A percentile compares a stretch with the other conserved stretches of the same genome.
Evolutionary conservation across 64 coral and sea anemone genomes (phyloP).

Genomic region (Catalaphyllia jardinei): DNA sequence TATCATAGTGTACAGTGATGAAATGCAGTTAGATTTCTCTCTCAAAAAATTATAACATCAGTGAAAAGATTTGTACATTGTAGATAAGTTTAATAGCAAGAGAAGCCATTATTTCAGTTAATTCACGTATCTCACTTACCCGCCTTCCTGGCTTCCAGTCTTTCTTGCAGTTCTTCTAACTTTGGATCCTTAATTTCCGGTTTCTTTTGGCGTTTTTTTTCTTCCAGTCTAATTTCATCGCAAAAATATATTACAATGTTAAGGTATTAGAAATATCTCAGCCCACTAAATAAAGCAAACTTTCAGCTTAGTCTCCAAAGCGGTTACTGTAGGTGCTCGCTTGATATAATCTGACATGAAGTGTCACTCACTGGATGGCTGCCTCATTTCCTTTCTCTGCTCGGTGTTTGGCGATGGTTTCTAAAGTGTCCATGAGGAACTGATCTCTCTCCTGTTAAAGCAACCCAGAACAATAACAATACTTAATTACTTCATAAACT

Average conservation of each 20-base stretch:
- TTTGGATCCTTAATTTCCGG: slow-evolving; percentile 73
- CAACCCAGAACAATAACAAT: neutral
- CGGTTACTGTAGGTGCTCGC: too few relatives aligned
- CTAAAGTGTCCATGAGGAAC: slow-evolving; percentile 89
- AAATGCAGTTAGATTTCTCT: too few relatives aligned
- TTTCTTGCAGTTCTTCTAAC: slow-evolving; percentile 82
- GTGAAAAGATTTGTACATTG: too few relatives aligned
- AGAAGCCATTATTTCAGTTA: too few relatives aligned
- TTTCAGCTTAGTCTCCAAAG: too few relatives aligned
- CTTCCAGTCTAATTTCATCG: slow-evolving; percentile 57
- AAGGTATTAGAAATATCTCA: too few relatives aligned
- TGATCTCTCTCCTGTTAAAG: slow-evolving; percentile 85
- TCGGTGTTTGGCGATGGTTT: slow-evolving; percentile 88
- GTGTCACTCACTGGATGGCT: slow-evolving; percentile 61
- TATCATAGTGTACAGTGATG: too few relatives aligned
- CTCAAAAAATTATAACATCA: too few relatives aligned
- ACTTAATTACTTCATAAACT: too few relatives aligned
- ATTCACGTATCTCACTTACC: slow-evolving; percentile 3
- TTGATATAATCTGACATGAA: too few relatives aligned
- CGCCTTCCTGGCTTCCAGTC: slow-evolving; percentile 75
- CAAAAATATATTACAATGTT: neutral
- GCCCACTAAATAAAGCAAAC: neutral
- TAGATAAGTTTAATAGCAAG: too few relatives aligned
- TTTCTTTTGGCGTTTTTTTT: slow-evolving; percentile 55
- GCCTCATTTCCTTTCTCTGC: slow-evolving; percentile 76